A percentile compares a stretch with the other conserved stretches of the same genome.
Evolutionary conservation across 2,888 invertebrate genomes (phyloP).

Genomic region (Tubulanus polymorphus): DNA sequence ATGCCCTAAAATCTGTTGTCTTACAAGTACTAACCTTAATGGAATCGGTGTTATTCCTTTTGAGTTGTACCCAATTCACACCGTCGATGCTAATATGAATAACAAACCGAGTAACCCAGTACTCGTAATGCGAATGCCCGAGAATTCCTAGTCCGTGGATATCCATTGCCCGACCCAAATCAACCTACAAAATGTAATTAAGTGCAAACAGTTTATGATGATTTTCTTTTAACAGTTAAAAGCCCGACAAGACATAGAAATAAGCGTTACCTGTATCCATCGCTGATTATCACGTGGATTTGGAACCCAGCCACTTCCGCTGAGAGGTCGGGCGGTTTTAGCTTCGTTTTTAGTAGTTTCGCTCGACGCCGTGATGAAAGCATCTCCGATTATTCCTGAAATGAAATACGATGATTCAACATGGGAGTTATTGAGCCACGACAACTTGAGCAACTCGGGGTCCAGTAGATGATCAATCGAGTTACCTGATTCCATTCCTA

Average conservation of each 20-base stretch:
- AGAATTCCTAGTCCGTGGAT: slow-evolving; percentile 2
- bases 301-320: neutral
- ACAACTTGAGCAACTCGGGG: too few species aligned
- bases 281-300: too few species aligned
- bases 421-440: too few species aligned
- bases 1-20: neutral
- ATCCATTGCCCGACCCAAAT: neutral
- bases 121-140: neutral
- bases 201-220: neutral
- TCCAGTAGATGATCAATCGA: too few species aligned
- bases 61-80: neutral
- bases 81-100: neutral
- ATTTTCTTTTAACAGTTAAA: neutral
- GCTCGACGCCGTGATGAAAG: neutral
- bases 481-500: slow-evolving; percentile 7
- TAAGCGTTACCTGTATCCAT: too few species aligned
- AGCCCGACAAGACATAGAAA: too few species aligned
- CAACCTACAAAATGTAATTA: neutral
- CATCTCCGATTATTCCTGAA: neutral
- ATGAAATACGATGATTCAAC: neutral
- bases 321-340: neutral
- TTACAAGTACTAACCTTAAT: neutral
- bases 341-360: neutral
- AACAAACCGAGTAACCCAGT: neutral
- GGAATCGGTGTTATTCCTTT: neutral